Base-by-base conservation (phyloP, 2,888 invertebrate species). In the Chaetogeoica ovagalla region DNA sequence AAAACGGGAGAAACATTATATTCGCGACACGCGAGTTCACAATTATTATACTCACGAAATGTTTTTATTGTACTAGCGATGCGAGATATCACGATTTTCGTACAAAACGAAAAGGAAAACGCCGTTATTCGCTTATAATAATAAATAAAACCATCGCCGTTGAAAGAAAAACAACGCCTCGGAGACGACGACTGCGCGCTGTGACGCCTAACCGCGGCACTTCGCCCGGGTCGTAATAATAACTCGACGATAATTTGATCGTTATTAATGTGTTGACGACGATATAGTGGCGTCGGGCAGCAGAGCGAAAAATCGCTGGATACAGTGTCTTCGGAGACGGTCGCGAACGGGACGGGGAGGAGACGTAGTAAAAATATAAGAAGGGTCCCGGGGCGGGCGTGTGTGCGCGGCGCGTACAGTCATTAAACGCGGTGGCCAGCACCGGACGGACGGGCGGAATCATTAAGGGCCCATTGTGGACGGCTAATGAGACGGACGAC, bases 381-480 rank as follows among this genome's bases (percentile, higher is more conserved):
- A 30, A 57, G 66, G 75, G 66, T 23, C n/a, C 17, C 19, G 63
- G 43, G 23, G 17, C 43, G 59, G 7, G 43, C 65, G 37, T 17
- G 39, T 23, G n/a, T n/a, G 39, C 39, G 30, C 13, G 48, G 48
- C n/a, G 48, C 15, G 70, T 30, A 30, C 63, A 79, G 71, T 79
- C 79, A 71, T 79, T 79, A 79, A 76, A 79, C 62, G 71, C 55
- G 68, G 62, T 37, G 52, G 30, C 30, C 30, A 69, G 69, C 62
- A 62, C 68, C 62, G 77, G 62, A 43, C 62, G 76, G 48, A 48
- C 48, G 48, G 48, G 13, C 30, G 59, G 13, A 43, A 71, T 79
- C 79, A 79, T 79, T 79, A 79, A 79, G 71, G 39, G 57, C 71
- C 79, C 70, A 79, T 79, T 79, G 79, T 79, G 79, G 79, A 79